Percentiles rank a stretch among this genome's conserved stretches.
phyloP scores from a whole-genome alignment of 2,888 invertebrate species.

The Phragmatobia fuliginosa region DNA sequence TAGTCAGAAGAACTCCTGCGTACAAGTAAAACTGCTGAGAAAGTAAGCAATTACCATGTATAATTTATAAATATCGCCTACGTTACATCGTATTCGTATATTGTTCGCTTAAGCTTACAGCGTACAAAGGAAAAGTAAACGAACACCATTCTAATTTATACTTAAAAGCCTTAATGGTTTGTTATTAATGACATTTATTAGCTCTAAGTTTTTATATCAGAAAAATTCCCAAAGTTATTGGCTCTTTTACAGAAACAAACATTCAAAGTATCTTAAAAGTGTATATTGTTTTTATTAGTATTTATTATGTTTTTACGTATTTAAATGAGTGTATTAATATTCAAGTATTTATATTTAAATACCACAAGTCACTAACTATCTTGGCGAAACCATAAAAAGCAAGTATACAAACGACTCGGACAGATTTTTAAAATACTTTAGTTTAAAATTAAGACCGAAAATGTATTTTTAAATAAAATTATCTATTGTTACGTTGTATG shows the following conservation, averaged over 20 bases:
- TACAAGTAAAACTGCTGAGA: constrained; percentile 27
- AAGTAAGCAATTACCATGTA: constrained; percentile 29
- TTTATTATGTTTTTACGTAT: not conserved
- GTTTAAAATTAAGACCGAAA: not conserved
- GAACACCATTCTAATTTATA: constrained; percentile 20
- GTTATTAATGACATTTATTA: constrained; percentile 11
- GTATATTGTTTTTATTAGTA: not conserved
- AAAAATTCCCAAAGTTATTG: constrained; percentile 36
- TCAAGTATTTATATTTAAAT: not conserved
- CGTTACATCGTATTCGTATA: constrained; percentile 22
- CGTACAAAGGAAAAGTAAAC: constrained; percentile 29
- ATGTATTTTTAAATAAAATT: not conserved
- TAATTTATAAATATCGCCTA: constrained; percentile 22
- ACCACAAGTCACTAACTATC: not conserved
- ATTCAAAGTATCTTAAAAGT: not conserved
- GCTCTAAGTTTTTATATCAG: constrained; percentile 55
- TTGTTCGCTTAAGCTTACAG: constrained; percentile 33
- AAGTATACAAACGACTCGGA: not conserved
- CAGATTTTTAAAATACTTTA: not conserved
- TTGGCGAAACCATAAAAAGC: not conserved
- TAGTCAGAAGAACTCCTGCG: constrained; percentile 9
- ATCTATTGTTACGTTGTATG: not conserved
- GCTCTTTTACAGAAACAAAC: not conserved
- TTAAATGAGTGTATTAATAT: not conserved
- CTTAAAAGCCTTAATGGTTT: not conserved